phyloP scores from a whole-genome alignment of 1,140 invertebrate genomes.

The Macrostomum lignano region DNA sequence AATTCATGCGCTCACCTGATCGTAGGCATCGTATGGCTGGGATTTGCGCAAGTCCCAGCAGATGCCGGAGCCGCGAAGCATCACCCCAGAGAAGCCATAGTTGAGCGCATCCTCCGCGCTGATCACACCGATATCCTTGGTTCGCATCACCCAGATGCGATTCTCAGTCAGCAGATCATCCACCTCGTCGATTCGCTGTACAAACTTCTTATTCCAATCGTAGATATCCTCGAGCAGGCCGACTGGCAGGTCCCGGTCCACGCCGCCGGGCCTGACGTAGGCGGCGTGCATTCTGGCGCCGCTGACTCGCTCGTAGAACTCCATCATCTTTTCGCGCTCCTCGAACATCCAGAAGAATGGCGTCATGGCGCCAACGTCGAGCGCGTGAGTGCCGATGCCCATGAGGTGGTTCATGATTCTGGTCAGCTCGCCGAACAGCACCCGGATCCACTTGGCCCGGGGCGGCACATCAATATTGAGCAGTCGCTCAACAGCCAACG shows the following conservation, averaged over 20 bases:
- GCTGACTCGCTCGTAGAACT: slow-evolving; percentile 80
- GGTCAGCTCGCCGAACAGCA: slow-evolving; percentile 62
- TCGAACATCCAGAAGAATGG: slow-evolving; percentile 97
- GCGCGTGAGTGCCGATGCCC: slow-evolving; percentile 60
- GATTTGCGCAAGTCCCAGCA: slow-evolving; percentile 86
- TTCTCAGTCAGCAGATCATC: slow-evolving; percentile 77
- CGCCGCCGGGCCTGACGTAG: slow-evolving; percentile 72
- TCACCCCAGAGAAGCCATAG: slow-evolving; percentile 72
- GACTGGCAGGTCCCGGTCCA: slow-evolving; percentile 58
- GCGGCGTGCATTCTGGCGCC: slow-evolving; percentile 87
- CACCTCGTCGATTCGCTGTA: slow-evolving; percentile 60
- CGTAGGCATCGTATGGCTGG: slow-evolving; percentile 80
- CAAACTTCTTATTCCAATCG: slow-evolving; percentile 52
- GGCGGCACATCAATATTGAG: slow-evolving; percentile 72
- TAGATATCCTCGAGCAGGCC: slow-evolving; percentile 84
- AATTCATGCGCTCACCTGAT: too few relatives aligned
- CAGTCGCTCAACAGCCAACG: slow-evolving; percentile 73
- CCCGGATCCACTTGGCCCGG: slow-evolving; percentile 74
- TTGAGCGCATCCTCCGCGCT: slow-evolving; percentile 64
- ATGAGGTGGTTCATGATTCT: slow-evolving; percentile 75
- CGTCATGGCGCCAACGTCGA: slow-evolving; percentile 75
- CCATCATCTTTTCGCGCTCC: slow-evolving; percentile 88
- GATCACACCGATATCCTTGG: slow-evolving; percentile 58
- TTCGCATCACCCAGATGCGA: slow-evolving; percentile 60
- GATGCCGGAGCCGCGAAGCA: slow-evolving; percentile 76